A percentile compares a stretch with the other conserved stretches of the same genome.
Conservation (phyloP, 2,888 invertebrate genomes). For the Lissonota sp. region DNA sequence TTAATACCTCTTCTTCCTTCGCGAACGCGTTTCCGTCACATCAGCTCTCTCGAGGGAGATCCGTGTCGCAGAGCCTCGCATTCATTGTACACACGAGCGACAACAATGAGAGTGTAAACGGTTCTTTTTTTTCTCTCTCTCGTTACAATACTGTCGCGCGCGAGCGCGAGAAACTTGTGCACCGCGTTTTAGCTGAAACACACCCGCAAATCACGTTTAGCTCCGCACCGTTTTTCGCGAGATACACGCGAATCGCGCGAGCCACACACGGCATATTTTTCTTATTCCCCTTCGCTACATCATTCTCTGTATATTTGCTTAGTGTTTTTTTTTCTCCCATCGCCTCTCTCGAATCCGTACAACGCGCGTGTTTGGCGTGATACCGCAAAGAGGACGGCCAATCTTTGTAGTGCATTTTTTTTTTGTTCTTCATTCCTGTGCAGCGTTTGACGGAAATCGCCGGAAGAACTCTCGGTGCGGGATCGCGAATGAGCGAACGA, state of each 20-base stretch:
- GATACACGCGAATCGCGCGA: too few relatives aligned
- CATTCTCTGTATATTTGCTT: slow-evolving; percentile 1
- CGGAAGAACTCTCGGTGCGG: slow-evolving; percentile 25
- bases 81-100: background rate
- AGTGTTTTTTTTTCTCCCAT: background rate
- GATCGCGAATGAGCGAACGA: slow-evolving; percentile 40
- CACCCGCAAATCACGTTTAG: background rate
- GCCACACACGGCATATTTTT: background rate
- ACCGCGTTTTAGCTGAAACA: background rate
- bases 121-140: background rate
- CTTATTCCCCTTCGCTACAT: background rate
- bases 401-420: background rate
- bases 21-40: background rate
- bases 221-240: too few relatives aligned
- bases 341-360: background rate
- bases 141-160: slow-evolving; percentile 5
- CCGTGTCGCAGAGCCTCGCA: background rate
- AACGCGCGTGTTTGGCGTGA: slow-evolving; percentile 17
- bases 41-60: background rate
- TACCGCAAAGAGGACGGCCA: slow-evolving; percentile 11
- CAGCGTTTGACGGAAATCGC: slow-evolving; percentile 17
- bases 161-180: background rate
- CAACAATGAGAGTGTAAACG: background rate
- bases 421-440: slow-evolving; percentile 2
- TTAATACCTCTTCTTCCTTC: background rate